These are phyloP conservation scores for Diadegma fenestrale DNA, from an alignment of 2,888 invertebrate genomes.

Conservation along the genomic window DNA sequence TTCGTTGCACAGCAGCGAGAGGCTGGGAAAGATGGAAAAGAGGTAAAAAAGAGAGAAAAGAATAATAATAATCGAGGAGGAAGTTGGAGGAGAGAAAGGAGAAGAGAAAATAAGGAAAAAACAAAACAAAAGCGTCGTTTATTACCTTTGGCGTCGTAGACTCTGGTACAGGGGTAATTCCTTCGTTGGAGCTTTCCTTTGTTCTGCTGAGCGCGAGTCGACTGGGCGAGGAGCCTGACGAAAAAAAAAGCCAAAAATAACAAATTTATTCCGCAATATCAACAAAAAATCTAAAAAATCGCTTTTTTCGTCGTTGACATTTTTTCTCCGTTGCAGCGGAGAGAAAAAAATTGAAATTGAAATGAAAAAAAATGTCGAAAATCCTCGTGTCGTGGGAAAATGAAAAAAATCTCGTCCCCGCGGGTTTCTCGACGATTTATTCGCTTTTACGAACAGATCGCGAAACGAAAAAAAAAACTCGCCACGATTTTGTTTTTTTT, in stretches of 20 bases:
- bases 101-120: slow-evolving; percentile 36
- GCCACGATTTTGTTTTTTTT: slow-evolving; percentile 17
- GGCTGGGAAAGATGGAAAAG: slow-evolving; percentile 64
- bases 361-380: not conserved
- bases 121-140: slow-evolving; percentile 22
- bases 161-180: slow-evolving; percentile 83
- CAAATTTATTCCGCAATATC: not conserved
- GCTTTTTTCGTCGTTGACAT: not conserved
- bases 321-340: not conserved
- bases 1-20: slow-evolving; percentile 56
- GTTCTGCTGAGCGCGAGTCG: slow-evolving; percentile 86
- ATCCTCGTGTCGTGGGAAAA: slow-evolving; percentile 32
- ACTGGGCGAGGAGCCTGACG: slow-evolving; percentile 86
- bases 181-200: slow-evolving; percentile 79
- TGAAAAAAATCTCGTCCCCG: slow-evolving; percentile 52
- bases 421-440: slow-evolving; percentile 48
- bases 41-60: slow-evolving; percentile 49
- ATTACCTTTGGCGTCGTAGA: slow-evolving; percentile 86
- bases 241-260: slow-evolving; percentile 61
- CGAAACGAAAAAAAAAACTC: slow-evolving; percentile 4
- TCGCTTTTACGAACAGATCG: slow-evolving; percentile 42
- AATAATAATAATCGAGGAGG: slow-evolving; percentile 38
- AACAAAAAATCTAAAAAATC: not conserved
- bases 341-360: not conserved
- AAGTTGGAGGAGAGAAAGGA: slow-evolving; percentile 23